These are phyloP conservation scores for Calephelis virginiensis DNA, from an alignment of 1,140 invertebrate species.

Conservation along the genomic window DNA sequence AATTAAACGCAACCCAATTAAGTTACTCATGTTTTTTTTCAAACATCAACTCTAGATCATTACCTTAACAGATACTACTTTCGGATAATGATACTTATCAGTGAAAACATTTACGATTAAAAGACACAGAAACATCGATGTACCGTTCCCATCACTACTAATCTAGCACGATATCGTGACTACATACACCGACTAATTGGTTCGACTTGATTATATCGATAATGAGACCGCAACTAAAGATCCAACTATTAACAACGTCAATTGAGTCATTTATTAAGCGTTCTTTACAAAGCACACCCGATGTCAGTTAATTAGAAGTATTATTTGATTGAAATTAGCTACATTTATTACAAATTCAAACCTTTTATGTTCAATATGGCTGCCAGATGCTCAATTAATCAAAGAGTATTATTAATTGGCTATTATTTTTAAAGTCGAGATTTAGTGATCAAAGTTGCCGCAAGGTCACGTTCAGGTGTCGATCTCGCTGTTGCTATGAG, in stretches of 20 bases:
- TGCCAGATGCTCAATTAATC: constrained; percentile 43
- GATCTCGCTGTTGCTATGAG: neutral
- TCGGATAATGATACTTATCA: neutral
- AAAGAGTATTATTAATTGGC: constrained; percentile 56
- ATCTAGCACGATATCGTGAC: constrained; percentile 13
- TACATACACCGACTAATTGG: constrained; percentile 15
- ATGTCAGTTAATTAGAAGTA: constrained; percentile 66
- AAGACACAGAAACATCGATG: neutral
- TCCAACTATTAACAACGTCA: constrained; percentile 61
- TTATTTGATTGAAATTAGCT: constrained; percentile 71
- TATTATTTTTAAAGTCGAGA: constrained; percentile 37
- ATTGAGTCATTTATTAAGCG: constrained; percentile 66
- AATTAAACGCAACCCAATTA: too few species aligned
- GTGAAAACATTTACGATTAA: neutral
- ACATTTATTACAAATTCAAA: constrained; percentile 64
- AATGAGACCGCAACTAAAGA: constrained; percentile 27
- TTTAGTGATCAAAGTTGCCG: constrained; percentile 6
- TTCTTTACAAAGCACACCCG: constrained; percentile 40
- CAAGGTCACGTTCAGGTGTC: neutral
- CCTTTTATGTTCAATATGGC: constrained; percentile 52
- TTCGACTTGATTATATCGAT: constrained; percentile 41
- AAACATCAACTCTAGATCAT: too few species aligned
- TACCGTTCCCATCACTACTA: neutral
- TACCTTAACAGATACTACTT: too few species aligned
- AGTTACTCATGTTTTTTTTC: too few species aligned